A percentile compares a stretch with the other conserved stretches of the same genome.
Evolutionary conservation across 2,888 invertebrate genomes (phyloP).

Genomic region (Zele albiditarsus): DNA sequence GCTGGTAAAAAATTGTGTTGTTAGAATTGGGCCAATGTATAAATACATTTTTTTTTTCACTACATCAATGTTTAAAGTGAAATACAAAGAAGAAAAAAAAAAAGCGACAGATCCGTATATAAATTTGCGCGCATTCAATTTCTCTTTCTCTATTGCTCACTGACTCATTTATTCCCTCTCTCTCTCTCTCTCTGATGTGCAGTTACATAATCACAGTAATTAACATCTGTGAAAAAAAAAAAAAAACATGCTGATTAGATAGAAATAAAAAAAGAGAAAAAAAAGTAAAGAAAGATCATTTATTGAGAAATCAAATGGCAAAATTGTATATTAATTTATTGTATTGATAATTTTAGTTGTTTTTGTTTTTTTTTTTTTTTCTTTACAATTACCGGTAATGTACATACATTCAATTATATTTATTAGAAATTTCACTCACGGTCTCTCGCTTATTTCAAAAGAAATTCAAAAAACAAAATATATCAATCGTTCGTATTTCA

Average conservation of each 20-base stretch:
- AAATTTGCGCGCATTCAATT: not conserved
- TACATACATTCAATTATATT: not conserved
- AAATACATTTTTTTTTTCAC: constrained; percentile 56
- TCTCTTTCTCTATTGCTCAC: not conserved
- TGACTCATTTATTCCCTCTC: not conserved
- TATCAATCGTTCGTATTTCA: not conserved
- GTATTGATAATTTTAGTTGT: not conserved
- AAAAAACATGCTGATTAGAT: constrained; percentile 1
- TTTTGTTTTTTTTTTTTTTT: not conserved
- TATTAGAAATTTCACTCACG: not conserved
- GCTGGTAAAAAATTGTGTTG: constrained; percentile 57
- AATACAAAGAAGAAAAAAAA: not conserved
- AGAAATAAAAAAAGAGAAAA: not conserved
- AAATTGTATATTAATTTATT: constrained; percentile 4
- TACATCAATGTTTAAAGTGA: not conserved
- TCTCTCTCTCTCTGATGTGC: not conserved
- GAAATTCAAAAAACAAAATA: not conserved
- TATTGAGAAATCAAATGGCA: not conserved
- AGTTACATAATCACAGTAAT: not conserved
- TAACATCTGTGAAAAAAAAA: not conserved
- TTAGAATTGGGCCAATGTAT: constrained; percentile 59
- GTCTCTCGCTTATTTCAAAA: not conserved
- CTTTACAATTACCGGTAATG: not conserved
- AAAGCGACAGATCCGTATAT: not conserved
- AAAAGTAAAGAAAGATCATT: not conserved